Evolutionary conservation across 2,113 vertebrate species (phyloP).

Genomic region (Zeus faber): DNA sequence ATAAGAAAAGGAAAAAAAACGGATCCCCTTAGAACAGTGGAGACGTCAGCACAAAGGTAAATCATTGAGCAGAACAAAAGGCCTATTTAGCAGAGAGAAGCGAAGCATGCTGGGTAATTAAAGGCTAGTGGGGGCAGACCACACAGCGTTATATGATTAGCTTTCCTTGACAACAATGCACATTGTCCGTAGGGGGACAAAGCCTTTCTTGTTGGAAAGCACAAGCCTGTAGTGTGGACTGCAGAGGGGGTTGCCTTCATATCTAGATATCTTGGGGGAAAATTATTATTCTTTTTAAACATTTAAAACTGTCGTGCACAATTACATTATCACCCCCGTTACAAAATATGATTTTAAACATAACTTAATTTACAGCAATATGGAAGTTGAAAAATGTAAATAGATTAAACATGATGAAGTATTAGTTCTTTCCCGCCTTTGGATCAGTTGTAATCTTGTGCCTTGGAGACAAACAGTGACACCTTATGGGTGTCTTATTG

Average conservation of each 20-base stretch:
- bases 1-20: background rate
- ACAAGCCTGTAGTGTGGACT: conserved; percentile 21
- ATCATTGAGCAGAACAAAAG: conserved; percentile 45
- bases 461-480: too few species aligned
- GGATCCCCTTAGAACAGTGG: conserved; percentile 6
- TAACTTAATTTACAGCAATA: too few species aligned
- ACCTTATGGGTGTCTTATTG: too few species aligned
- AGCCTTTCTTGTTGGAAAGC: conserved; percentile 49
- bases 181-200: conserved; percentile 58
- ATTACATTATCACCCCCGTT: too few species aligned
- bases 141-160: conserved; percentile 42
- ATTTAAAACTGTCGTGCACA: too few species aligned
- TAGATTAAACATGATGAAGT: too few species aligned
- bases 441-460: too few species aligned
- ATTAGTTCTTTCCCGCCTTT: too few species aligned
- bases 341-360: too few species aligned
- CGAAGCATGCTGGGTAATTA: conserved; percentile 63
- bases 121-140: conserved; percentile 42
- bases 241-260: background rate
- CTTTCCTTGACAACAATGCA: conserved; percentile 51
- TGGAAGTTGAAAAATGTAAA: too few species aligned
- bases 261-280: too few species aligned
- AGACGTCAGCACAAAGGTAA: conserved; percentile 35
- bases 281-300: too few species aligned
- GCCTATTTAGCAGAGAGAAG: conserved; percentile 39